phyloP scores from a whole-genome alignment of 2,113 vertebrate species.

The Natator depressus region DNA sequence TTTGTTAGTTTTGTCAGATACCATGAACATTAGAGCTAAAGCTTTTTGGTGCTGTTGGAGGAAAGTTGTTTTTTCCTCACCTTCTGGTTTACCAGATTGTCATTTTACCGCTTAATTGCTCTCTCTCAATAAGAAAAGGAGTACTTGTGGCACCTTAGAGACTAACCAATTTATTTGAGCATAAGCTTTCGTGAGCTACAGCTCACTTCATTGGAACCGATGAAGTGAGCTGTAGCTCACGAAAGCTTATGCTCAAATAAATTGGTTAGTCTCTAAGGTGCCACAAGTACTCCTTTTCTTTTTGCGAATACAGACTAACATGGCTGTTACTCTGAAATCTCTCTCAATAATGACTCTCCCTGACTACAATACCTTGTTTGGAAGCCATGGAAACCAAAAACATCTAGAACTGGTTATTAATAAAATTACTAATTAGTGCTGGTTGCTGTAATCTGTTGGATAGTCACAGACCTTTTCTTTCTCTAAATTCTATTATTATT shows the following conservation, averaged over 20 bases:
- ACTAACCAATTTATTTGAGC: too few relatives aligned
- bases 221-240: too few relatives aligned
- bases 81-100: neutral
- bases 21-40: neutral
- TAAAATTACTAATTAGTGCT: neutral
- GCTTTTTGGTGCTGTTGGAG: neutral
- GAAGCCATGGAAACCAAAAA: neutral
- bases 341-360: neutral
- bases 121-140: neutral
- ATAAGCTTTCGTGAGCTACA: too few relatives aligned
- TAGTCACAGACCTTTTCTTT: accelerated
- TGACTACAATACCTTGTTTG: neutral
- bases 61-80: neutral
- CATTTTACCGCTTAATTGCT: neutral
- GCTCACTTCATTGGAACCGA: too few relatives aligned
- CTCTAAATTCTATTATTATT: neutral
- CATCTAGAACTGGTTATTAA: neutral
- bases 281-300: too few relatives aligned
- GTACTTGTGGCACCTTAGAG: too few relatives aligned
- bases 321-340: too few relatives aligned
- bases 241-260: too few relatives aligned
- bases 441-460: neutral
- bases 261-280: too few relatives aligned
- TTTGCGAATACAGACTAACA: too few relatives aligned
- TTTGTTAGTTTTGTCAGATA: neutral